phyloP scores from a whole-genome alignment of 2,888 invertebrate species.

The Leptothorax acervorum region DNA sequence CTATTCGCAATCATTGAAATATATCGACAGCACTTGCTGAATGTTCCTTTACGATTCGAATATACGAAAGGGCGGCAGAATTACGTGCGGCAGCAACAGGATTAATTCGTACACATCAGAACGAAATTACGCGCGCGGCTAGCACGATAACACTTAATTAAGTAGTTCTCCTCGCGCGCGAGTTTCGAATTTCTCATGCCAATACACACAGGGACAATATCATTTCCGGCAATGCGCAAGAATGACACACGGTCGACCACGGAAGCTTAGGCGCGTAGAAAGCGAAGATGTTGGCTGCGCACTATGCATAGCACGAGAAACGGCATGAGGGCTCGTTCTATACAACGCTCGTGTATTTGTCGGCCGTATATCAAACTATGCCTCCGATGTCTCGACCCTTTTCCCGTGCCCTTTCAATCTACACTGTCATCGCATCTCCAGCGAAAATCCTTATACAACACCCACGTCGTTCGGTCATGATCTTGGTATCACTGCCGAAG shows the following conservation, averaged over 20 bases:
- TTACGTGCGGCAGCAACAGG: conserved; percentile 4
- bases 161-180: conserved; percentile 61
- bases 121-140: conserved; percentile 41
- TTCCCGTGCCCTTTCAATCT: background rate
- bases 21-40: background rate
- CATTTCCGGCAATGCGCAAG: conserved; percentile 3
- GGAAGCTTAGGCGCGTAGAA: background rate
- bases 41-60: background rate
- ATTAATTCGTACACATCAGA: conserved; percentile 55
- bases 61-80: background rate
- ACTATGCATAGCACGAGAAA: conserved; percentile 23
- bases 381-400: background rate
- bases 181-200: conserved; percentile 51
- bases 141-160: conserved; percentile 69
- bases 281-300: conserved; percentile 36
- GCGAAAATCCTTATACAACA: background rate
- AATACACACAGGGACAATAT: conserved; percentile 35
- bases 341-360: background rate
- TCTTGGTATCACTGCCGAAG: background rate
- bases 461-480: background rate
- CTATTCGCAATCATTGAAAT: background rate
- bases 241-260: background rate
- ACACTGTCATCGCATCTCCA: background rate
- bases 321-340: background rate
- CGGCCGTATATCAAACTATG: background rate